Percentiles rank a stretch among this genome's conserved stretches.
phyloP scores from a whole-genome alignment of 2,888 invertebrate genomes.

The Shargacucullia verbasci region DNA sequence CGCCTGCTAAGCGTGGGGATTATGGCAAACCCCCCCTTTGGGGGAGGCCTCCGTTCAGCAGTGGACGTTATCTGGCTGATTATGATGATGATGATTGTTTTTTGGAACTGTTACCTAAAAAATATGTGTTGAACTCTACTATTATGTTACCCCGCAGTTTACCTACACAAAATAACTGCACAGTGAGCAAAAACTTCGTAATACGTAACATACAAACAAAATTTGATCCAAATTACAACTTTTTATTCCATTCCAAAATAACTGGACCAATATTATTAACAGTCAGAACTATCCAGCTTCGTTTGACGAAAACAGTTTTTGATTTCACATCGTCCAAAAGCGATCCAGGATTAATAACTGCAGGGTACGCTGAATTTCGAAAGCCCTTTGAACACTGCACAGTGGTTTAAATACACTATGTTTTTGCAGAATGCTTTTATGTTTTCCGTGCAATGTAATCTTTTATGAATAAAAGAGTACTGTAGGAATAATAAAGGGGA shows the following conservation, averaged over 20 bases:
- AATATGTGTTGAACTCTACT: no score
- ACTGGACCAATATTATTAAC: not conserved
- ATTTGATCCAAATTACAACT: no score
- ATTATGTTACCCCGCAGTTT: no score
- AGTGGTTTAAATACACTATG: slow-evolving; percentile 34
- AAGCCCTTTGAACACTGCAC: slow-evolving; percentile 39
- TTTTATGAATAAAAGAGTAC: slow-evolving; percentile 34
- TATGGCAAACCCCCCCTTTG: no score
- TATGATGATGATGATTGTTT: no score
- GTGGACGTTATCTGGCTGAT: no score
- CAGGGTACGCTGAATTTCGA: slow-evolving; percentile 31
- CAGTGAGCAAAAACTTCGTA: no score
- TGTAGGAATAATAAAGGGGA: slow-evolving; percentile 13
- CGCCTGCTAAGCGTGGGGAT: no score
- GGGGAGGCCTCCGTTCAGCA: no score
- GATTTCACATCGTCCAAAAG: slow-evolving; percentile 31
- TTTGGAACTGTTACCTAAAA: no score
- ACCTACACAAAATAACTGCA: no score
- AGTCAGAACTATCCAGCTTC: slow-evolving; percentile 12
- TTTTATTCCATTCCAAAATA: slow-evolving; percentile 5
- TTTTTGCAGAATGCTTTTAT: slow-evolving; percentile 32
- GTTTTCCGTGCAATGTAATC: slow-evolving; percentile 41
- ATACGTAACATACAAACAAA: no score
- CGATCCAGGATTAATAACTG: slow-evolving; percentile 42
- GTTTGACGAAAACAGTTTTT: slow-evolving; percentile 39